Evolutionary conservation across 1,140 invertebrate species (phyloP).

Genomic region (Wasmannia auropunctata): DNA sequence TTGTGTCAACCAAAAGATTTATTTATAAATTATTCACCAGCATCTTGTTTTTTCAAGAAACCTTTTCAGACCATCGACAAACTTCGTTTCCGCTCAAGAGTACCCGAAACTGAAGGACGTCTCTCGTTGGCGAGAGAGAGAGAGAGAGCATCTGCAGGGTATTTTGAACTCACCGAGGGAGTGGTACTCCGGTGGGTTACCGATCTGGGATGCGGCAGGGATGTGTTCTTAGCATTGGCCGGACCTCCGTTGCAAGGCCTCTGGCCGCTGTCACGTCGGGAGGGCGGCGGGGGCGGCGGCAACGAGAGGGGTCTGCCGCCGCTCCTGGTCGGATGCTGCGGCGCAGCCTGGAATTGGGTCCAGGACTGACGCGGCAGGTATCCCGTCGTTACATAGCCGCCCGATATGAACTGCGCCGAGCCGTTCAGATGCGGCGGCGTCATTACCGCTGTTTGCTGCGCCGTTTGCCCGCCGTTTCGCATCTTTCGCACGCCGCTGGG

Average conservation of each 20-base stretch:
- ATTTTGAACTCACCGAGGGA: conserved; percentile 81
- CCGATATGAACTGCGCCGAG: conserved; percentile 83
- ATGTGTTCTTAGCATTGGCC: conserved; percentile 73
- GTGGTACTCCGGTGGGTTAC: conserved; percentile 74
- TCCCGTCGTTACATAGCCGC: conserved; percentile 78
- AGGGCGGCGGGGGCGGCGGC: conserved; percentile 81
- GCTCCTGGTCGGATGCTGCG: conserved; percentile 60
- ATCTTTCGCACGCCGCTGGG: conserved; percentile 65
- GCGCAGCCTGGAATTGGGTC: conserved; percentile 77
- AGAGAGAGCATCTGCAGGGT: not conserved
- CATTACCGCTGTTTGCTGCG: conserved; percentile 83
- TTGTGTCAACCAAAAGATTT: not conserved
- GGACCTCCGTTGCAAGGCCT: conserved; percentile 63
- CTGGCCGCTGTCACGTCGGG: conserved; percentile 75
- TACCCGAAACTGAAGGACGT: not conserved
- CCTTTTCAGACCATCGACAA: not conserved
- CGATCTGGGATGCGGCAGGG: conserved; percentile 74
- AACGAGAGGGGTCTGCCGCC: conserved; percentile 80
- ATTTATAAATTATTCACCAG: not conserved
- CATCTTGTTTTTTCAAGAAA: not conserved
- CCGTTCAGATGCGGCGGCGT: conserved; percentile 83
- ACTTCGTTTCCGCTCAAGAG: not conserved
- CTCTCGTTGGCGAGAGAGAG: too few species aligned
- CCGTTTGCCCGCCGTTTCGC: conserved; percentile 82
- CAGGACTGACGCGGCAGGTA: conserved; percentile 82